Percentiles rank a stretch among this genome's conserved stretches.
Conservation (phyloP, 2,888 invertebrate species). For the Patella ulyssiponensis region DNA sequence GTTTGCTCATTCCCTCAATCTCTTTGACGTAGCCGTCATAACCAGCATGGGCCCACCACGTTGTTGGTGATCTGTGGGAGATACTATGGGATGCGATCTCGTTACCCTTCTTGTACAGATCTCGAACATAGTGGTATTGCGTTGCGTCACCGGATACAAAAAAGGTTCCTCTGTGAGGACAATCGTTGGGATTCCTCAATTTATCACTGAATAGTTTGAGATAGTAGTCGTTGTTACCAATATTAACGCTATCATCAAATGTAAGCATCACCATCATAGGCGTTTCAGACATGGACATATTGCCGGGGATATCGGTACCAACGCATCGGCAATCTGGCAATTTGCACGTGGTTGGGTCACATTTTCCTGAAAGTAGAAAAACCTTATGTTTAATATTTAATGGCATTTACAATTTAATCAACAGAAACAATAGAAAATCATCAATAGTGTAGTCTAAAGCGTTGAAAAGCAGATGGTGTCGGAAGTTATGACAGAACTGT, state of each 20-base stretch:
- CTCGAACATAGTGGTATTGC: constrained; percentile 97
- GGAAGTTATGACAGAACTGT: no score
- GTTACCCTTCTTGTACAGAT: constrained; percentile 93
- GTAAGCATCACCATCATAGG: constrained; percentile 58
- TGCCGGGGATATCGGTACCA: constrained; percentile 41
- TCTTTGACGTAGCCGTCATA: constrained; percentile 93
- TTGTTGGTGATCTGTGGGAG: constrained; percentile 60
- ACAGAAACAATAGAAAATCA: no score
- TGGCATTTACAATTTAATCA: no score
- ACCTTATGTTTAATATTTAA: no score
- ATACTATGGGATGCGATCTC: constrained; percentile 98
- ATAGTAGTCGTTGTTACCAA: constrained; percentile 41
- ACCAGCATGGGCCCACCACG: constrained; percentile 81
- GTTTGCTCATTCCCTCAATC: constrained; percentile 90
- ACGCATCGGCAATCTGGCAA: constrained; percentile 45
- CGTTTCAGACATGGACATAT: constrained; percentile 35
- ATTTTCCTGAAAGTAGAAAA: constrained; percentile 30
- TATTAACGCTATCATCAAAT: constrained; percentile 55
- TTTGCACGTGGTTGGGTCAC: constrained; percentile 37
- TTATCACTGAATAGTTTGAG: constrained; percentile 39
- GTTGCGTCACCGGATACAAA: constrained; percentile 99
- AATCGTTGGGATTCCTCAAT: constrained; percentile 78
- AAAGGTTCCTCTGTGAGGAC: constrained; percentile 87
- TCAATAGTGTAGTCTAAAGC: no score
- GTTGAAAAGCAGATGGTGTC: no score